phyloP scores from a whole-genome alignment of 2,888 invertebrate genomes.

The Eulithis prunata region DNA sequence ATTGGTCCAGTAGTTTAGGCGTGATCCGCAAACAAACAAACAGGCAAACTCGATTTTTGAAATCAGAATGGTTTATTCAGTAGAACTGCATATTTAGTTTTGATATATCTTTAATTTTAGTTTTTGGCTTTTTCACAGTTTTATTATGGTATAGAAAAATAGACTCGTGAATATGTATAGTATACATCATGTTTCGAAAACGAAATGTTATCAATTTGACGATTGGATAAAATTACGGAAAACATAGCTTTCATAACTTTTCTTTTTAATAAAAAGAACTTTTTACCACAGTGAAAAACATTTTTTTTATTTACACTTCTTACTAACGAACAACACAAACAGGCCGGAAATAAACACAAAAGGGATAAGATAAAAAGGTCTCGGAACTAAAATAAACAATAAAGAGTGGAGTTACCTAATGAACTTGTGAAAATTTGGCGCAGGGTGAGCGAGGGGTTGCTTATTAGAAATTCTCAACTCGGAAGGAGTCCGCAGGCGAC shows the following conservation, averaged over 20 bases:
- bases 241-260: neutral
- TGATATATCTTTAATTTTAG: too few relatives aligned
- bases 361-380: conserved; percentile 61
- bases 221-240: neutral
- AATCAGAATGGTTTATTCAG: too few relatives aligned
- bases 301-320: conserved; percentile 37
- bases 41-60: too few relatives aligned
- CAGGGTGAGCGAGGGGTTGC: conserved; percentile 65
- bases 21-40: too few relatives aligned
- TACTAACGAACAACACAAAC: conserved; percentile 54
- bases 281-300: conserved; percentile 18
- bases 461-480: conserved; percentile 72
- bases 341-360: conserved; percentile 55
- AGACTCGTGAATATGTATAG: too few relatives aligned
- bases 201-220: neutral
- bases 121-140: too few relatives aligned
- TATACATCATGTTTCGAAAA: neutral
- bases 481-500: conserved; percentile 59
- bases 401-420: conserved; percentile 70
- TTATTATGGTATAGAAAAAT: too few relatives aligned
- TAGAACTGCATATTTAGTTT: too few relatives aligned
- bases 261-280: conserved; percentile 1
- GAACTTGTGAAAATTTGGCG: conserved; percentile 71
- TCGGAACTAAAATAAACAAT: conserved; percentile 70
- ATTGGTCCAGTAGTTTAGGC: too few relatives aligned